Conservation (phyloP, 2,113 vertebrate species). For the Indicator maculatus region DNA sequence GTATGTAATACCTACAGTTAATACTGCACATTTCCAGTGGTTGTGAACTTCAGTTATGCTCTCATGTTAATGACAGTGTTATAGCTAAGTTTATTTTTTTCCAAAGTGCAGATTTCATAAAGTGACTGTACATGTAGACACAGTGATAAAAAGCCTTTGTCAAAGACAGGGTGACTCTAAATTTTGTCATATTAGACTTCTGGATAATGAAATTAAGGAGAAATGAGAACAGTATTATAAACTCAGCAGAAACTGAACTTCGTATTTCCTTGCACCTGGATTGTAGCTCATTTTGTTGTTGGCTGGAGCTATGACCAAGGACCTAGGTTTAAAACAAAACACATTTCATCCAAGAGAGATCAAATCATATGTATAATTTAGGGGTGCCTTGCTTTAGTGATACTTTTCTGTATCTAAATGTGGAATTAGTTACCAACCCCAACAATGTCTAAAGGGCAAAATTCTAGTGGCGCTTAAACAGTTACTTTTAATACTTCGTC, state of each 20-base stretch:
- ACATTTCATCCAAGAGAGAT: neutral
- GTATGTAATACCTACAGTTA: neutral
- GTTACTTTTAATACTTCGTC: neutral
- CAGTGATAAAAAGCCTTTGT: neutral
- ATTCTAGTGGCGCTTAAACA: neutral
- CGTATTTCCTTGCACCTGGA: neutral
- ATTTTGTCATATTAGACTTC: neutral
- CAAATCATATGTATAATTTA: neutral
- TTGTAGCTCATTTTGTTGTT: neutral
- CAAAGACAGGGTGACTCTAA: neutral
- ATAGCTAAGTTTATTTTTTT: neutral
- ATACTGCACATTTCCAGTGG: neutral
- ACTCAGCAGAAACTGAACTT: neutral
- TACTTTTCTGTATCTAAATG: neutral
- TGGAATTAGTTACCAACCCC: neutral
- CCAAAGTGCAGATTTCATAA: neutral
- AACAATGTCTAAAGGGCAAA: neutral
- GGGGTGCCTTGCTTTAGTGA: neutral
- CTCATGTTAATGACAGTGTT: neutral
- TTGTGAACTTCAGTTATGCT: neutral
- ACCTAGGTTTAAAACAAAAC: neutral
- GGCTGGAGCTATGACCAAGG: fast-evolving
- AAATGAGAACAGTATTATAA: neutral
- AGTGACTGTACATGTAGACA: neutral
- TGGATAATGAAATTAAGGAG: neutral